phyloP scores from a whole-genome alignment of 2,113 vertebrate species.

The Lasiurus borealis region DNA sequence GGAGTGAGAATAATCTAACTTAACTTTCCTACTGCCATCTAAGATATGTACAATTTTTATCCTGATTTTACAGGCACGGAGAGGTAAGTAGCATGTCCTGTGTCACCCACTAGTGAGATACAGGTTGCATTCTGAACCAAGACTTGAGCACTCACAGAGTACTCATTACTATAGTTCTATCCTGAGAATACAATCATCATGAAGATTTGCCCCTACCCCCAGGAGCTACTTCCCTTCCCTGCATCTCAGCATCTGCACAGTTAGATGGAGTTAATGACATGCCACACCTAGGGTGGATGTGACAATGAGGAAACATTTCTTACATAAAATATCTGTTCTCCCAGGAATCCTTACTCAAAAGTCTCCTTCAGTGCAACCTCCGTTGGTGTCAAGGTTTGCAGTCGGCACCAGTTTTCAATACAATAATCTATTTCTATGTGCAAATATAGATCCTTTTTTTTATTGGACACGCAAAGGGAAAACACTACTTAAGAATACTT shows the following conservation, averaged over 20 bases:
- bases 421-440: neutral
- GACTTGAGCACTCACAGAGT: neutral
- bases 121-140: neutral
- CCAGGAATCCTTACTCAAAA: neutral
- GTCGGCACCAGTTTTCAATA: neutral
- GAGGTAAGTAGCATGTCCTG: neutral
- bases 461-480: neutral
- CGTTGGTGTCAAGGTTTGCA: neutral
- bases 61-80: neutral
- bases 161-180: neutral
- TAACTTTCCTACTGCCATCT: neutral
- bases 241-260: neutral
- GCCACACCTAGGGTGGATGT: too few species aligned
- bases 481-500: neutral
- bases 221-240: neutral
- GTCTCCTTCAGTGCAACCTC: neutral
- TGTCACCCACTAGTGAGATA: neutral
- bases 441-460: neutral
- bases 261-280: neutral
- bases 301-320: neutral
- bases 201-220: fast-evolving
- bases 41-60: neutral
- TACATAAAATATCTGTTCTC: neutral
- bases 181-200: neutral
- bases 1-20: neutral